Percentiles rank a stretch among this genome's conserved stretches.
phyloP scores from a whole-genome alignment of 2,113 vertebrate species.

The Prietella phreatophila region DNA sequence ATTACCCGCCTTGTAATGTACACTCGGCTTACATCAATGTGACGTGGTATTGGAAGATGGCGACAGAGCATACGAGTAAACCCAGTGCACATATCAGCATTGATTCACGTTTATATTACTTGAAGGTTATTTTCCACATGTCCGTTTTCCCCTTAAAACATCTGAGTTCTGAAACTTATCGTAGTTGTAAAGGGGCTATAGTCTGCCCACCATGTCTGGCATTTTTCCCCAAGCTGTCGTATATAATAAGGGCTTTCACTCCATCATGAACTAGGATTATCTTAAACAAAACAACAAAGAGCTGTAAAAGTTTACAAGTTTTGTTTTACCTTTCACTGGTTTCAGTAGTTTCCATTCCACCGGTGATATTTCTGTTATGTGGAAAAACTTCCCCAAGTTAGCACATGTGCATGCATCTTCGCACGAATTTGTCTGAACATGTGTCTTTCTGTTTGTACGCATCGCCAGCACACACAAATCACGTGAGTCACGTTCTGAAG shows the following conservation, averaged over 20 bases:
- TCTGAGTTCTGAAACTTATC: not conserved
- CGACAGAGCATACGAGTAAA: not conserved
- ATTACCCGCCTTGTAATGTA: too few species aligned
- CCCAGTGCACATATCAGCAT: not conserved
- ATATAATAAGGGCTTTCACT: not conserved
- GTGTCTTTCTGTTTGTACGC: not conserved
- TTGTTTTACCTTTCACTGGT: not conserved
- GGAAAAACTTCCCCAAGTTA: not conserved
- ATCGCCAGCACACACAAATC: not conserved
- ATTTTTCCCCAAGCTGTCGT: not conserved
- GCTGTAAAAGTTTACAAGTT: not conserved
- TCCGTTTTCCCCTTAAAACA: not conserved
- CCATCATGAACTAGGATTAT: not conserved
- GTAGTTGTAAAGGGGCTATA: not conserved
- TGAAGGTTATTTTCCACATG: too few species aligned
- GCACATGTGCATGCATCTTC: not conserved
- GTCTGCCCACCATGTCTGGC: not conserved
- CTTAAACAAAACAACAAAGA: not conserved
- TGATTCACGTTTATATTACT: not conserved
- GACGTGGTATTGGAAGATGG: not conserved
- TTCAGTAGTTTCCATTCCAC: not conserved
- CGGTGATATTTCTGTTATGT: not conserved
- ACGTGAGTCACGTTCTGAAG: not conserved
- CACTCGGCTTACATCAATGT: not conserved
- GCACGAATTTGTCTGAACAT: slow-evolving; percentile 13